Evolutionary conservation across 2,888 invertebrate species (phyloP), one percentile per base, ranked within the genome.

Genomic region (Amphipyra berbera): DNA sequence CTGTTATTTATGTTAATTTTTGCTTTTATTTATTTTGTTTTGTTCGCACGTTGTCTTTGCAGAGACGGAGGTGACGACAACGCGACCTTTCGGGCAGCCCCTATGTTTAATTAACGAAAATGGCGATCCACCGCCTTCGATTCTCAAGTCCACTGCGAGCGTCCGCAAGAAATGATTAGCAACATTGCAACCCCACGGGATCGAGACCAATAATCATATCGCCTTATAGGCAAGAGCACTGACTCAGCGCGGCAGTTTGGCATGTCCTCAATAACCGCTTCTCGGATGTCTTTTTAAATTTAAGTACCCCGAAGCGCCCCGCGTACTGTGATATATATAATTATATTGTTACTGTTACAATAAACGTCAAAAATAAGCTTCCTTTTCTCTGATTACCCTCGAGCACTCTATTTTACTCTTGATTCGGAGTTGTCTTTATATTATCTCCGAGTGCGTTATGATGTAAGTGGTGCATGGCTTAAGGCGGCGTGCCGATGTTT

Each of bases 71-170:
- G 94, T 94, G 86, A 95, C 95, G 75, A 95, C 96, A 79, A 96
- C 96, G 80, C 95, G 97, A 90, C 96, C 97, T 70, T 97, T 97
- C 88, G 97, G 97, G 87, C 97, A 97, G 90, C 97, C 98, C 68
- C 95, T 98, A 90, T 96, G 97, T 95, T 95, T 96, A 90, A 90
- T 95, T 83, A 95, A 95, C 82, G 95, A 95, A 85, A 95, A 95
- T 82, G 95, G 95, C 82, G 95, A 95, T 86, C 93, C 93, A 76
- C 94, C 95, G 84, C 93, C 95, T 81, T 93, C 95, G 73, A 93
- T 95, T 87, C 94, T 95, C 89, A 93, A 94, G 88, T 89, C 94
- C 83, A 91, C 91, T 82, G 92, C 91, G 87, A 95, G 94, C 90
- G 92, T 94, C 87, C 94, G 94, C 89, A 94, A 94, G 92, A 95